These are phyloP conservation scores for Hypotaenidia okinawae DNA, from an alignment of 2,797 vertebrate species.

Conservation along the genomic window DNA sequence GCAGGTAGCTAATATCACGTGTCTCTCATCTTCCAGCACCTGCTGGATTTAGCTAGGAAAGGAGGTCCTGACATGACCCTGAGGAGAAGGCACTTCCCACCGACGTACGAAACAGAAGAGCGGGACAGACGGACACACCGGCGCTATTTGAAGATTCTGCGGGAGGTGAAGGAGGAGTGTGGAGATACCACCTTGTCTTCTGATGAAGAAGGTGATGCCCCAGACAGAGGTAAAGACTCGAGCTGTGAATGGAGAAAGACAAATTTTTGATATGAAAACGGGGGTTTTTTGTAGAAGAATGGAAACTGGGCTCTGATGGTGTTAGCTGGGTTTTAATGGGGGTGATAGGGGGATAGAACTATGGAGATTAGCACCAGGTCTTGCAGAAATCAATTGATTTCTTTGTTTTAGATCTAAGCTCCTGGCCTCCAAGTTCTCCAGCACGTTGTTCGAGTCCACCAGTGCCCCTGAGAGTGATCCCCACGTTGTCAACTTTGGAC, in stretches of 20 bases:
- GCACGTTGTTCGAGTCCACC: constrained; percentile 83
- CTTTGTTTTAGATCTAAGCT: constrained; percentile 76
- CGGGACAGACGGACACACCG: constrained; percentile 86
- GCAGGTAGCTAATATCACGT: rapidly evolving
- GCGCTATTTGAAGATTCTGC: constrained; percentile 88
- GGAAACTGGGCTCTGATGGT: not conserved
- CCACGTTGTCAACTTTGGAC: constrained; percentile 91
- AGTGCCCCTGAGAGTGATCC: constrained; percentile 88
- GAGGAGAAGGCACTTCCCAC: constrained; percentile 78
- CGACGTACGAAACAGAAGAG: constrained; percentile 81
- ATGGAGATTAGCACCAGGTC: not conserved
- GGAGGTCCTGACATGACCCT: constrained; percentile 85
- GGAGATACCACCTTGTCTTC: constrained; percentile 92
- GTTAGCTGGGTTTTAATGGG: not conserved
- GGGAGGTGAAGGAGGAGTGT: constrained; percentile 93
- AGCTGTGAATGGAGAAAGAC: not conserved
- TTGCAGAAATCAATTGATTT: constrained; percentile 32
- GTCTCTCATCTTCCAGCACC: constrained; percentile 77
- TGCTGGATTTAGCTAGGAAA: constrained; percentile 89
- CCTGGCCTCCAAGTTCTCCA: constrained; percentile 83
- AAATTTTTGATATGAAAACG: not conserved
- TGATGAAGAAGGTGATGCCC: constrained; percentile 90
- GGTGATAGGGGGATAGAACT: not conserved
- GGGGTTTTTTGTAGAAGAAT: not conserved
- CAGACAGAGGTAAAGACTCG: not conserved